phyloP scores from a whole-genome alignment of 2,797 vertebrate genomes.

The Oreortyx pictus region DNA sequence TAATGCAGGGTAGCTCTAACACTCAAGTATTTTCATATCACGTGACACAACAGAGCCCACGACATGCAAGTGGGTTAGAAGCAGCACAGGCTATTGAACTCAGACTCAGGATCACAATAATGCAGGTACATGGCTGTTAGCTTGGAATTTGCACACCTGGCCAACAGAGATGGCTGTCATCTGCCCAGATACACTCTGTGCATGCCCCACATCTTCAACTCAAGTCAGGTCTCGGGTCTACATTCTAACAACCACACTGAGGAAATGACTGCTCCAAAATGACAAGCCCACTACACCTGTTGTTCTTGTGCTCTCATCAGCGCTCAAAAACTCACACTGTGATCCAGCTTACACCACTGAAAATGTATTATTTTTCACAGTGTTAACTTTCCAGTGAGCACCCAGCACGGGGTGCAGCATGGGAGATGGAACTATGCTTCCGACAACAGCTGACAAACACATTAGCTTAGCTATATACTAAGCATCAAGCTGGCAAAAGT shows the following conservation, averaged over 20 bases:
- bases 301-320: background rate
- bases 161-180: background rate
- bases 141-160: rapidly evolving
- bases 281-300: too few species aligned
- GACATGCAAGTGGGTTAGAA: background rate
- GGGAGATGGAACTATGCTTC: rapidly evolving
- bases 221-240: background rate
- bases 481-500: background rate
- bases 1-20: background rate
- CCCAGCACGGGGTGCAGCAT: background rate
- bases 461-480: background rate
- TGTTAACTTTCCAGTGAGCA: background rate
- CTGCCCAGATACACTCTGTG: background rate
- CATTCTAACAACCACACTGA: background rate
- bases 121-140: background rate
- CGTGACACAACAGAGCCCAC: background rate
- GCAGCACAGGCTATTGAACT: background rate
- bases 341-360: background rate
- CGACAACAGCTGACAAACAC: background rate
- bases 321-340: background rate
- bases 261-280: background rate
- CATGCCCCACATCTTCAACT: background rate
- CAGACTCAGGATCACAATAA: background rate
- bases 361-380: rapidly evolving
- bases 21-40: background rate